phyloP scores from a whole-genome alignment of 2,888 invertebrate genomes.

The Endotricha flammealis region DNA sequence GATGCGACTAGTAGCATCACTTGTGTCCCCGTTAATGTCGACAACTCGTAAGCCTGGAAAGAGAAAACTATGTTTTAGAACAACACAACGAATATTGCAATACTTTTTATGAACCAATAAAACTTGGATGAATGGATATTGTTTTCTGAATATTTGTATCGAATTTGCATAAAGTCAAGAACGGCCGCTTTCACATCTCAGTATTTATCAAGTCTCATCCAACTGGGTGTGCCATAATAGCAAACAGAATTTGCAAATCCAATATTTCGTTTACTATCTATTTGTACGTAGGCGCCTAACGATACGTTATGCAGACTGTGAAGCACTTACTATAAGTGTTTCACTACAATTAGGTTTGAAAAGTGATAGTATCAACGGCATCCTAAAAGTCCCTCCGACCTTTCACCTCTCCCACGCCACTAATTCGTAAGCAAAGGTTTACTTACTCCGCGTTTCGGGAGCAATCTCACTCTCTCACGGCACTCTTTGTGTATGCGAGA shows the following conservation, averaged over 20 bases:
- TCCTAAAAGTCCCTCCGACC: constrained; percentile 46
- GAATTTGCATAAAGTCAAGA: constrained; percentile 10
- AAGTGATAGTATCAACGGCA: constrained; percentile 26
- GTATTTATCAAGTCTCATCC: constrained; percentile 8
- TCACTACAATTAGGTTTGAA: constrained; percentile 29
- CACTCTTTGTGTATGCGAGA: constrained; percentile 65
- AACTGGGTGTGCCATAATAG: constrained; percentile 7
- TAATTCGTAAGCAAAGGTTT: constrained; percentile 61
- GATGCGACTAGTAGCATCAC: constrained; percentile 99
- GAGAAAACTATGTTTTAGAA: constrained; percentile 16
- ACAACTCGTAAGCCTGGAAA: constrained; percentile 97
- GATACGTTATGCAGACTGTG: too few species aligned
- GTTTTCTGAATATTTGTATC: constrained; percentile 7
- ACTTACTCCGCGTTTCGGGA: constrained; percentile 63
- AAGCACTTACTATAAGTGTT: not conserved
- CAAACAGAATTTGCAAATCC: constrained; percentile 9
- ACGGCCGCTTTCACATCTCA: constrained; percentile 9
- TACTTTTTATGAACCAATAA: not conserved
- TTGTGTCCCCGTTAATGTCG: constrained; percentile 99
- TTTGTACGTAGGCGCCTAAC: constrained; percentile 2
- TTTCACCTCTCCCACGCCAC: constrained; percentile 72
- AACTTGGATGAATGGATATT: constrained; percentile 2
- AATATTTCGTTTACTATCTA: constrained; percentile 8
- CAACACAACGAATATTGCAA: not conserved
- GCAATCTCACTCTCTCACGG: constrained; percentile 68